Percentiles rank a stretch among this genome's conserved stretches.
Conservation (phyloP, 2,888 invertebrate species). For the Lamproptera curius region DNA sequence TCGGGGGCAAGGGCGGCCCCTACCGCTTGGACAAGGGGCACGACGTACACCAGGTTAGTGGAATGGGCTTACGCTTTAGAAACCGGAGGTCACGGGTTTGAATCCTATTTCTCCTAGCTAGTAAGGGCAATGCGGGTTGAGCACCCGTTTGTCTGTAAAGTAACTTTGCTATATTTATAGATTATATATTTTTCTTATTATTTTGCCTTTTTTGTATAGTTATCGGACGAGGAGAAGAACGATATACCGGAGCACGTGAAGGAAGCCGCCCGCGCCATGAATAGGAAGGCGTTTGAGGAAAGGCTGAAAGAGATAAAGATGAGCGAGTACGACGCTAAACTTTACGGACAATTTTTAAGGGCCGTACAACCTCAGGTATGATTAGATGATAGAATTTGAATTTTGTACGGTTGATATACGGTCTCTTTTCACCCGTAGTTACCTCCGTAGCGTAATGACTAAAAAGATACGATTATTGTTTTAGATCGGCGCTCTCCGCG, state of each 20-base stretch:
- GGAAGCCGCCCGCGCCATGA: constrained; percentile 95
- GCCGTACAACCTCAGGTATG: constrained; percentile 88
- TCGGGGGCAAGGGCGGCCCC: constrained; percentile 98
- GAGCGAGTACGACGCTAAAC: constrained; percentile 94
- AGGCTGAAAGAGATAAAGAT: constrained; percentile 94
- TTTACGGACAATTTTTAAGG: constrained; percentile 89
- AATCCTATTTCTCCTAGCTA: no score
- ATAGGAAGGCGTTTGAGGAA: constrained; percentile 91
- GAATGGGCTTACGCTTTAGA: no score
- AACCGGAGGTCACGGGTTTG: no score
- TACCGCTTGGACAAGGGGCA: constrained; percentile 96
- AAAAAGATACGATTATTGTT: no score
- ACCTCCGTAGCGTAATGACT: no score
- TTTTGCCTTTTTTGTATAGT: constrained; percentile 51
- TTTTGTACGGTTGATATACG: neutral
- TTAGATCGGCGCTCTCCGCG: constrained; percentile 88
- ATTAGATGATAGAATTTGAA: no score
- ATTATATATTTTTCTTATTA: no score
- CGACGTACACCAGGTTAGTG: constrained; percentile 94
- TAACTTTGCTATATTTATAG: no score
- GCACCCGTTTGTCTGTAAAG: no score
- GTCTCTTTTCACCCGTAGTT: neutral
- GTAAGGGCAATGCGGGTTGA: no score
- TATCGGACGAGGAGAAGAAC: constrained; percentile 93
- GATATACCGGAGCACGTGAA: constrained; percentile 93